Percentiles rank a stretch among this genome's conserved stretches.
phyloP scores from a whole-genome alignment of 2,113 vertebrate genomes.

The Neotragus moschatus region DNA sequence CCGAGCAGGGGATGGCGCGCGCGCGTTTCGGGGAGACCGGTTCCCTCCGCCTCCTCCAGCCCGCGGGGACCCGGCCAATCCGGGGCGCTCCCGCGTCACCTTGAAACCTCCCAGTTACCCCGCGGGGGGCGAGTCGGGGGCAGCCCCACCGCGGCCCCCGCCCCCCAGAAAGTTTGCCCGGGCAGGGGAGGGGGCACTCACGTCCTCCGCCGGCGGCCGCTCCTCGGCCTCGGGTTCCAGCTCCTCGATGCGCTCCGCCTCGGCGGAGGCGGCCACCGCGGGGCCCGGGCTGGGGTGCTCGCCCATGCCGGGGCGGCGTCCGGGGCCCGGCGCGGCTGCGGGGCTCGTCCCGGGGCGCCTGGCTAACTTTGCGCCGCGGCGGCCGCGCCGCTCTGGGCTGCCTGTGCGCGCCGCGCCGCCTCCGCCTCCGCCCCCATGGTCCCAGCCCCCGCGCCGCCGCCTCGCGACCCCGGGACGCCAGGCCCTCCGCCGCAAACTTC shows the following conservation, averaged over 20 bases:
- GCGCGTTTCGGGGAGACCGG: not conserved
- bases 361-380: slow-evolving; percentile 62
- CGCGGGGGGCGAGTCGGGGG: not conserved
- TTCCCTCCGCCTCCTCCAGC: not conserved
- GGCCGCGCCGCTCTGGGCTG: not conserved
- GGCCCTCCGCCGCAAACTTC: slow-evolving; percentile 44
- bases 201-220: slow-evolving; percentile 64
- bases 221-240: slow-evolving; percentile 68
- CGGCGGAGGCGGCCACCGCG: slow-evolving; percentile 72
- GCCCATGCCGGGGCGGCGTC: slow-evolving; percentile 50
- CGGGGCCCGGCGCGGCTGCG: not conserved
- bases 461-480: not conserved
- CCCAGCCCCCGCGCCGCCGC: not conserved
- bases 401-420: slow-evolving; percentile 34
- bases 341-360: slow-evolving; percentile 40
- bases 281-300: slow-evolving; percentile 73
- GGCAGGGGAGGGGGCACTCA: slow-evolving; percentile 58
- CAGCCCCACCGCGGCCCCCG: not conserved
- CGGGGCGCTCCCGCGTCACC: slow-evolving; percentile 57
- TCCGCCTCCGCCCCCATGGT: slow-evolving; percentile 55
- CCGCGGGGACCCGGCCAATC: slow-evolving; percentile 39
- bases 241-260: slow-evolving; percentile 75
- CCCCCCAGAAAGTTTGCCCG: slow-evolving; percentile 69
- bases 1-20: not conserved
- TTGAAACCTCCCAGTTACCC: slow-evolving; percentile 58